Conservation (phyloP, 2,797 vertebrate species). For the Discoglossus pictus region DNA sequence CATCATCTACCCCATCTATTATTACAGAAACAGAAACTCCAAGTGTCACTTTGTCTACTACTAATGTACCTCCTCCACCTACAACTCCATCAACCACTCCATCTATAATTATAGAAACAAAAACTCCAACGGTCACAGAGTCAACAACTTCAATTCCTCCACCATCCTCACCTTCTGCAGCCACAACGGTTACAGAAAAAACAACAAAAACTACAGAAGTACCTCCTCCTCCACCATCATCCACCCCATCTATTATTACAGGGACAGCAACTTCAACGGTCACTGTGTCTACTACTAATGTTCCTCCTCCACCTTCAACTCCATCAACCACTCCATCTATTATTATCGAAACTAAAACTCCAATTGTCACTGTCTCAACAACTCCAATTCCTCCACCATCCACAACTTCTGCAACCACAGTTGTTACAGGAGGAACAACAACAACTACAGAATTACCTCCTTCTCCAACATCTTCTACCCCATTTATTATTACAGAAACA, state of each 20-base stretch:
- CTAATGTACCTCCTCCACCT: too few species aligned
- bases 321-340: background rate
- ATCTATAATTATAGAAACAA: too few species aligned
- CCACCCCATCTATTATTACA: background rate
- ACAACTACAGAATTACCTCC: background rate
- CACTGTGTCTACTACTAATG: background rate
- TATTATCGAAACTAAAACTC: background rate
- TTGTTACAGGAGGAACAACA: background rate
- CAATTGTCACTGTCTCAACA: background rate
- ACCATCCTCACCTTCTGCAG: constrained; percentile 14
- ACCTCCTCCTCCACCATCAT: background rate
- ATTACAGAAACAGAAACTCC: too few species aligned
- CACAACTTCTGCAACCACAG: background rate
- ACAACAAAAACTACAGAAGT: background rate
- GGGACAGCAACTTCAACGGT: background rate
- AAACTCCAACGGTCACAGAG: too few species aligned
- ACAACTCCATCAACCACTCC: too few species aligned
- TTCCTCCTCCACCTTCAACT: background rate
- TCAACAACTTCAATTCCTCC: too few species aligned
- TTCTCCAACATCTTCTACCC: too few species aligned
- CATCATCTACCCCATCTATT: too few species aligned
- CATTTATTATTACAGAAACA: too few species aligned
- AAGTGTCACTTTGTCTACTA: too few species aligned
- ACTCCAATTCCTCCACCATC: background rate
- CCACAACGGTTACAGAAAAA: background rate